These are phyloP conservation scores for Apodemia duryi DNA, from an alignment of 2,888 invertebrate species.

Conservation along the genomic window DNA sequence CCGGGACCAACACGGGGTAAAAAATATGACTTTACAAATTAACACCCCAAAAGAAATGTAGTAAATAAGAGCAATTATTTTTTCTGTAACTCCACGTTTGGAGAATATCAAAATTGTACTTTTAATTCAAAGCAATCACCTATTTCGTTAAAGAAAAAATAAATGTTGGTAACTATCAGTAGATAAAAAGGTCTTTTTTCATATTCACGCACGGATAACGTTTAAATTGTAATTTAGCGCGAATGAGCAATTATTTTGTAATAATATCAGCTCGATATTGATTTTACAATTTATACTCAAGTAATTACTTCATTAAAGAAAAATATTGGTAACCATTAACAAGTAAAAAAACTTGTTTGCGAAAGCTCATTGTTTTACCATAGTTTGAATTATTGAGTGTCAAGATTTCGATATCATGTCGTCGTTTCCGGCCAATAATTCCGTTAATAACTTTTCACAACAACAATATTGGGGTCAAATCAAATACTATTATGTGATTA, in stretches of 20 bases:
- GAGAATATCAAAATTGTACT: too few species aligned
- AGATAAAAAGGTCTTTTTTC: too few species aligned
- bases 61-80: too few species aligned
- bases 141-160: too few species aligned
- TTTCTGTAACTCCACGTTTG: too few species aligned
- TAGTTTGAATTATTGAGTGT: not conserved
- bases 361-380: constrained; percentile 3
- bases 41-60: too few species aligned
- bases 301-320: not conserved
- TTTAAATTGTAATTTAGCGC: too few species aligned
- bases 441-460: constrained; percentile 12
- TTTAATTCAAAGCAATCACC: too few species aligned
- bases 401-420: not conserved
- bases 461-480: not conserved
- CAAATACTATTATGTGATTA: constrained; percentile 2
- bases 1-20: too few species aligned
- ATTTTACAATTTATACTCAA: not conserved
- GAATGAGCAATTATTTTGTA: not conserved
- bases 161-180: too few species aligned
- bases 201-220: too few species aligned
- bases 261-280: not conserved
- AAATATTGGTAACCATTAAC: not conserved
- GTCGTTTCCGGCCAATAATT: constrained; percentile 8
- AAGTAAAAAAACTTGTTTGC: not conserved
- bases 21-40: too few species aligned